Evolutionary conservation across 2,888 invertebrate genomes (phyloP).

Genomic region (Poecilus cupreus): DNA sequence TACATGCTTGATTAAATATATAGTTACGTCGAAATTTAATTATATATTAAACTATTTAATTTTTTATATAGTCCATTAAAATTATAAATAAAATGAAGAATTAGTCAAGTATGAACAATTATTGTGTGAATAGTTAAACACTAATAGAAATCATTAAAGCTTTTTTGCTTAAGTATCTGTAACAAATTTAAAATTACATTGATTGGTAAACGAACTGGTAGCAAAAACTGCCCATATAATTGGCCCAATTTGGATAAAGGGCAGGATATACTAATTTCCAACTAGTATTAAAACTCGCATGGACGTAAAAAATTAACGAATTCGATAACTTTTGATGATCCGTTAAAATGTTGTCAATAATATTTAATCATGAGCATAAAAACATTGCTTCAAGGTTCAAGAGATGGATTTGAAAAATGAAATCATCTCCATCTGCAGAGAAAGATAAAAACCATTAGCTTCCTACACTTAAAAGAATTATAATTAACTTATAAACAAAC

Average conservation of each 20-base stretch:
- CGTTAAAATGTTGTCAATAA: neutral
- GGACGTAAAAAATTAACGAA: slow-evolving; percentile 22
- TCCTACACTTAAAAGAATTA: too few relatives aligned
- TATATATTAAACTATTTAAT: too few relatives aligned
- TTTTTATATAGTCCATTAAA: too few relatives aligned
- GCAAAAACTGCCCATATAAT: slow-evolving; percentile 6
- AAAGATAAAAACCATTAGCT: too few relatives aligned
- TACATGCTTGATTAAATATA: too few relatives aligned
- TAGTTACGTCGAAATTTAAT: too few relatives aligned
- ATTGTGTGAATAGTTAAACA: neutral
- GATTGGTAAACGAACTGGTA: slow-evolving; percentile 19
- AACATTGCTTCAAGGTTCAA: neutral
- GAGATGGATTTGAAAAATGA: neutral
- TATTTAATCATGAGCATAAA: neutral
- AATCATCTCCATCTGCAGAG: too few relatives aligned
- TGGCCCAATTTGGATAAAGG: slow-evolving; percentile 16
- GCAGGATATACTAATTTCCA: slow-evolving; percentile 18
- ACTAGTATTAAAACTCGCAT: neutral
- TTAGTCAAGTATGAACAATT: too few relatives aligned
- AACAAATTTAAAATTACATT: slow-evolving; percentile 27
- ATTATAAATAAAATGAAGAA: too few relatives aligned
- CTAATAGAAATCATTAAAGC: neutral
- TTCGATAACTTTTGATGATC: neutral
- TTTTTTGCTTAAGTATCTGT: slow-evolving; percentile 16
- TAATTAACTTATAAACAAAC: too few relatives aligned